Conservation (phyloP, 2,113 vertebrate species). For the Pycnonotus jocosus region DNA sequence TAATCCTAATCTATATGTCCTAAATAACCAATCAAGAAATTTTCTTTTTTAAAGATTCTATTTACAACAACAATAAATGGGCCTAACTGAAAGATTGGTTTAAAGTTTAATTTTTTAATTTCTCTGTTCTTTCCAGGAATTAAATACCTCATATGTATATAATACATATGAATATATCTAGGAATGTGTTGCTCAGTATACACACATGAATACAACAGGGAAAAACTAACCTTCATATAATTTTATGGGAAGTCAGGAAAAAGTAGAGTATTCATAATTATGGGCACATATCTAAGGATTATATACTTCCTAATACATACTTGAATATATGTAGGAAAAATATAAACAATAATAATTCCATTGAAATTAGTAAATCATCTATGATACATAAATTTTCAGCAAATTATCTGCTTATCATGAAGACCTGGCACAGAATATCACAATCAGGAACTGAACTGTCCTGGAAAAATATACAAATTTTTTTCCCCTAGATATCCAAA, state of each 20-base stretch:
- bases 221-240: neutral
- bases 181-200: fast-evolving
- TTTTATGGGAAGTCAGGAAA: neutral
- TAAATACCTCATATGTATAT: neutral
- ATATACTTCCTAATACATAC: neutral
- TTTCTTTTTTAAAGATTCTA: neutral
- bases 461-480: fast-evolving
- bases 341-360: neutral
- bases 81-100: neutral
- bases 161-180: neutral
- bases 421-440: neutral
- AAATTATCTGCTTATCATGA: neutral
- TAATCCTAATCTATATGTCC: neutral
- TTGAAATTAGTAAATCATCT: neutral
- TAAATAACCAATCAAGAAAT: neutral
- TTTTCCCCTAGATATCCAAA: neutral
- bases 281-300: neutral
- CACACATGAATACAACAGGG: neutral
- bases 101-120: neutral
- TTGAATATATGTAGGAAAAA: neutral
- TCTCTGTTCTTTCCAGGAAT: neutral
- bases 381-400: neutral
- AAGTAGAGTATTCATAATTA: neutral
- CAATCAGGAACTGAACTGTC: neutral
- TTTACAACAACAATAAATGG: neutral